A percentile compares a stretch with the other conserved stretches of the same genome.
Conservation (phyloP, 2,797 vertebrate genomes). For the Echiichthys vipera region DNA sequence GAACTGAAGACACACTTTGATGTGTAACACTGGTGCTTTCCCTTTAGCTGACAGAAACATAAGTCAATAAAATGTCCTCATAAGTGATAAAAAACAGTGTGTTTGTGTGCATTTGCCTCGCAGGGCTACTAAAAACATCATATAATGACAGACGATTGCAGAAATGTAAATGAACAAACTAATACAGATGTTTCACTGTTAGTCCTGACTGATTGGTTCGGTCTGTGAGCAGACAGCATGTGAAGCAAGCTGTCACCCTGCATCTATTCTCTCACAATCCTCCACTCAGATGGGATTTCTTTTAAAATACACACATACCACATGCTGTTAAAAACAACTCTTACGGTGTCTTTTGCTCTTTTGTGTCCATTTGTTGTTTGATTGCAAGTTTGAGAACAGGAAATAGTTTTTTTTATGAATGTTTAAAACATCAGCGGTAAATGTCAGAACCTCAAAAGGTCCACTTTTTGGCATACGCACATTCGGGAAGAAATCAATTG, state of each 20-base stretch:
- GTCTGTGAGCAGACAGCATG: conserved; percentile 8
- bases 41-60: not conserved
- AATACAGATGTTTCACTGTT: conserved; percentile 10
- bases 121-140: not conserved
- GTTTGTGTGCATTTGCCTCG: not conserved
- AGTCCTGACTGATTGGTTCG: not conserved
- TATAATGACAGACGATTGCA: not conserved
- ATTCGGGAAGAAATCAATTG: not conserved
- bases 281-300: not conserved
- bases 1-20: not conserved
- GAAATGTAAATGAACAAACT: conserved; percentile 2
- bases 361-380: not conserved
- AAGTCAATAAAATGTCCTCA: not conserved
- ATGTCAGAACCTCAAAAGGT: not conserved
- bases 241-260: conserved; percentile 1
- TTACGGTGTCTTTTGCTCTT: not conserved
- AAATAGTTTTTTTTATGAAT: not conserved
- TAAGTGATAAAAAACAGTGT: not conserved
- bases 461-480: not conserved
- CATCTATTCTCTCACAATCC: conserved; percentile 10
- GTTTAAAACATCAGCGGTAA: not conserved
- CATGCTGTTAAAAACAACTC: not conserved
- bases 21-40: too few species aligned
- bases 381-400: not conserved
- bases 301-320: not conserved